These are phyloP conservation scores for Podargus strigoides DNA, from an alignment of 2,797 vertebrate species.

Conservation along the genomic window DNA sequence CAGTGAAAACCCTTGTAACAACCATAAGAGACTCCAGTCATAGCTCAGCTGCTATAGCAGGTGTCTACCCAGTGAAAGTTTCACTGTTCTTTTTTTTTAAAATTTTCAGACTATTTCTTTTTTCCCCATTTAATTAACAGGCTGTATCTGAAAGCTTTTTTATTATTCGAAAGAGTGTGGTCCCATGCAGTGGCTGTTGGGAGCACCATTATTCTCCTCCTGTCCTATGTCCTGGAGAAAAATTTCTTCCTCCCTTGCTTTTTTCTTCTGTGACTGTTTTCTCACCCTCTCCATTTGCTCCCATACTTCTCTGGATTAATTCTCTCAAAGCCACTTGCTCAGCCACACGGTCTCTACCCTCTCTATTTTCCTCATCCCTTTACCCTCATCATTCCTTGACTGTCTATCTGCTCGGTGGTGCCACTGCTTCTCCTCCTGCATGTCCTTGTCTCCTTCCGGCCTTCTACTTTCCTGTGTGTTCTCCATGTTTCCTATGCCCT, in stretches of 20 bases:
- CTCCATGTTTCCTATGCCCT: not conserved
- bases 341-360: not conserved
- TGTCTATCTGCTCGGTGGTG: too few species aligned
- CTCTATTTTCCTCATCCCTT: not conserved
- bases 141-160: not conserved
- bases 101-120: not conserved
- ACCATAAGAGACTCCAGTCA: not conserved
- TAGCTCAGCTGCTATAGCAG: not conserved
- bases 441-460: not conserved
- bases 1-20: not conserved
- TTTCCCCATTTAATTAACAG: not conserved
- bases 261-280: not conserved
- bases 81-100: not conserved
- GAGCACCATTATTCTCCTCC: not conserved
- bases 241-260: not conserved
- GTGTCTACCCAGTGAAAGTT: not conserved
- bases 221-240: not conserved
- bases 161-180: not conserved
- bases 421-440: not conserved
- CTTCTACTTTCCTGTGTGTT: not conserved
- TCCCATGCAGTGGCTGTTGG: not conserved
- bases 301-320: not conserved
- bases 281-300: not conserved
- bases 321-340: not conserved
- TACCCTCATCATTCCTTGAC: not conserved